Base-by-base conservation (phyloP, 1,140 invertebrate genomes). In the Ceratina australensis region DNA sequence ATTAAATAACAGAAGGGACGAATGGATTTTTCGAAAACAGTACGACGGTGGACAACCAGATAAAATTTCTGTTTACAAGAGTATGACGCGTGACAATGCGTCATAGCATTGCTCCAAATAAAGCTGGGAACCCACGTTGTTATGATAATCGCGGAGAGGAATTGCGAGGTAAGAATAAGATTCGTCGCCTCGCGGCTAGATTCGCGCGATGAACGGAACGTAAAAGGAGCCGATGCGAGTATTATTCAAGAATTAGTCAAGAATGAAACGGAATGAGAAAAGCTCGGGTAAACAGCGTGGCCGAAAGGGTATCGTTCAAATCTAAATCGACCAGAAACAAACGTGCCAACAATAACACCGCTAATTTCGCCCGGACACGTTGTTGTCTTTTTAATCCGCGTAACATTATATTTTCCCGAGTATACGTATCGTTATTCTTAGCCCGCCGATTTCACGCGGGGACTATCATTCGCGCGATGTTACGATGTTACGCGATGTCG, bases 331-430 rank as follows among this genome's bases (percentile, higher is more conserved):
- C 54, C 22, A 20, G 8, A 50, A 26, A 75, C 24, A 67, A 59
- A 67, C 64, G 54, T 67, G 72, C 64, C 64, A 59, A 75, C 54
- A 49, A 67, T 47, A 75, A 67, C 54, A 75, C 22, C 5, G 72
- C 64, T 75, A 75, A 75, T 59, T 67, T n/a, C 2, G 18, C 42
- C 15, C 8, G 10, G 52, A 50, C 24, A 22, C 15, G 47, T 4
- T 3, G 16, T 22, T n/a, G 49, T 52, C 42, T 59, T 75, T 59
- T 75, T 75, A 59, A 67, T 67, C 54, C 0, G 18, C 26, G 15
- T 20, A 66, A 49, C 33, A 15, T 28, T 49, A 52, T 16, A 28
- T 54, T n/a, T 28, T 33, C 26, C 12, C 26, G 15, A 42, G 13
- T 18, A 50, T 18, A 7, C 47, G 20, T 10, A 68, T 56, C 52